Percentiles rank a stretch among this genome's conserved stretches.
Evolutionary conservation across 1,140 invertebrate species (phyloP).

Genomic region (Reticulitermes speratus): DNA sequence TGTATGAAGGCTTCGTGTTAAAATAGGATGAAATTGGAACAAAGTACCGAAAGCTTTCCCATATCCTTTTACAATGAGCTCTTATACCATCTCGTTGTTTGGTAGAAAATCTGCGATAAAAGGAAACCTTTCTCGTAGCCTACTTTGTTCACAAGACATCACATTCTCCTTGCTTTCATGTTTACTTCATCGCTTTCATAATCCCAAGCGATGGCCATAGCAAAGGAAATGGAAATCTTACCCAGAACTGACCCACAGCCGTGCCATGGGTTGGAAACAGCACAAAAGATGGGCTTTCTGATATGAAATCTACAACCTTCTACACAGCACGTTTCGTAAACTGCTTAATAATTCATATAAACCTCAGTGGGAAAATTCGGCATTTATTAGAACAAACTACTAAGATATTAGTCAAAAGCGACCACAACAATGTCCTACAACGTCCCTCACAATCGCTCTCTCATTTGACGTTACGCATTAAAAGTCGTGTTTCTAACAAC

Average conservation of each 20-base stretch:
- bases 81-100: neutral
- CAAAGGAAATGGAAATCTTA: neutral
- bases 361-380: too few relatives aligned
- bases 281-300: too few relatives aligned
- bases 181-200: neutral
- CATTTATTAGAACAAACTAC: too few relatives aligned
- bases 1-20: neutral
- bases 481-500: too few relatives aligned
- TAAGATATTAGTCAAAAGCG: too few relatives aligned
- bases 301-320: too few relatives aligned
- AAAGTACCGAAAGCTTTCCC: neutral
- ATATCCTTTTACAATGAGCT: neutral
- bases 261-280: too few relatives aligned
- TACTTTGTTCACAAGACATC: neutral
- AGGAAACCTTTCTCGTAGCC: neutral
- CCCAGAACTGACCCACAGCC: neutral
- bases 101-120: neutral
- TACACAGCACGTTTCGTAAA: too few relatives aligned
- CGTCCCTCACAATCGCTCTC: too few relatives aligned
- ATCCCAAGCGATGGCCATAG: neutral
- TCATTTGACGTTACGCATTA: too few relatives aligned
- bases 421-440: too few relatives aligned
- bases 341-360: too few relatives aligned
- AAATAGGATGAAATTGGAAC: slow-evolving; percentile 2
- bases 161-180: neutral